Base-by-base conservation (phyloP, 2,888 invertebrate species). In the Tanaodytes sp. region DNA sequence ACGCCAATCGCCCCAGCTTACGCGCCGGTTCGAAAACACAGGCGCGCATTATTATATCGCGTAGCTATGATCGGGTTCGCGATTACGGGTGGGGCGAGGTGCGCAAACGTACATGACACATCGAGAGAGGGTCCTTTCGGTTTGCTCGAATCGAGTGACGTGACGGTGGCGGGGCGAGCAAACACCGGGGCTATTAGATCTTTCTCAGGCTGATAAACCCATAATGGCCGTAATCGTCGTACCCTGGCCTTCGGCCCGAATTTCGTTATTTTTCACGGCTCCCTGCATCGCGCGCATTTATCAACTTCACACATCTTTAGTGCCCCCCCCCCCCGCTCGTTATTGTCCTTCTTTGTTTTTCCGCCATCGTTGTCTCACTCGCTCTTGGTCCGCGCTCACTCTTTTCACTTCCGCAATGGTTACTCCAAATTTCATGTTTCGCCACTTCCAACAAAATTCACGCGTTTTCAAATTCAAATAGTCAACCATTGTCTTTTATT, bases 201-300 rank as follows among this genome's bases (percentile, higher is more conserved):
- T 84, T 83, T 84, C 84, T 82, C 84, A 84, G 80, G 81, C 83
- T 82, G 84, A 84, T 84, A 84, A 83, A 75, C 80, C 78, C 80
- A 83, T 84, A 84, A 84, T 83, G 80, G 81, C 79, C 82, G 82
- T 84, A 84, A 84, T 84, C 83, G 83, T 79, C 16, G 79, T 77
- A 78, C 73, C 73, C 73, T 73, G 73, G 78, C 79, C 78, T 77
- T 62, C 73, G 77, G 71, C 77, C 78, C 79, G 82, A 81, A 83
- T 84, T 84, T 83, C 83, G 83, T 83, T 83, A 82, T 82, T 83
- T 81, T 83, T 81, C 82, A 82, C 77, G 82, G 79, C 73, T 79
- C 77, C 73, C 79, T 76, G 80, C 73, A 79, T 76, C 74, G 58
- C 70, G 70, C 64, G 66, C 63, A 51, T 67, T 66, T 81, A 82